phyloP scores from a whole-genome alignment of 64 coral and sea anemone genomes.

The Astreopora myriophthalma region DNA sequence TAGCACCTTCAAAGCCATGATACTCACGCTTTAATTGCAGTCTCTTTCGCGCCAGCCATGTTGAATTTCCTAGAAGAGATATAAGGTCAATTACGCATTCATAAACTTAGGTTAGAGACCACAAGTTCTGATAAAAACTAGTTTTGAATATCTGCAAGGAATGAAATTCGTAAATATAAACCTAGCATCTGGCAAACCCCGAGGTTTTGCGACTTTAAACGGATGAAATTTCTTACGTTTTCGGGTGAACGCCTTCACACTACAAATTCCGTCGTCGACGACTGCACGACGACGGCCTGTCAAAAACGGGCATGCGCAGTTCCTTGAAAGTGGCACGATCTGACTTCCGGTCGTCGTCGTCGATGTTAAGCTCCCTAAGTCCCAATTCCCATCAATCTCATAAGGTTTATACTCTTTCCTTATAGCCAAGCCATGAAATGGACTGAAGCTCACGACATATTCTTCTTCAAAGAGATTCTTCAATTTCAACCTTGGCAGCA shows the following conservation, averaged over 20 bases:
- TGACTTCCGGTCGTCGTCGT: not conserved
- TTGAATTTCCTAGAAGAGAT: constrained; percentile 19
- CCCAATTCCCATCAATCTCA: too few relatives aligned
- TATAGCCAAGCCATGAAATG: too few relatives aligned
- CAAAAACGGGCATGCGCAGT: not conserved
- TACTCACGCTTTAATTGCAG: not conserved
- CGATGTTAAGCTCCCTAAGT: not conserved
- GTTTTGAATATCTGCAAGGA: not conserved
- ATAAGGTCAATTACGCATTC: not conserved
- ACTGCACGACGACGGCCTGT: not conserved
- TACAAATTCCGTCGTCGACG: not conserved
- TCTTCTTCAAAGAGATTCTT: too few relatives aligned
- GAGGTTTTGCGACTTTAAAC: not conserved
- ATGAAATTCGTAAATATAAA: constrained; percentile 25
- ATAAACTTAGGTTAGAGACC: constrained; percentile 12
- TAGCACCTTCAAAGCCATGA: too few relatives aligned
- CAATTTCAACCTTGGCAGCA: too few relatives aligned
- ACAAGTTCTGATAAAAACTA: not conserved
- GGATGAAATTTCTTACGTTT: constrained; percentile 15
- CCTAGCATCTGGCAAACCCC: not conserved
- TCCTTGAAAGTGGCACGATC: not conserved
- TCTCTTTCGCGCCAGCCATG: not conserved
- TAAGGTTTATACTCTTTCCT: too few relatives aligned
- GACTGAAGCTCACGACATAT: too few relatives aligned
- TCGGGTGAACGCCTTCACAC: not conserved